Conservation (phyloP, 2,797 vertebrate species). For the Novumbra hubbsi region DNA sequence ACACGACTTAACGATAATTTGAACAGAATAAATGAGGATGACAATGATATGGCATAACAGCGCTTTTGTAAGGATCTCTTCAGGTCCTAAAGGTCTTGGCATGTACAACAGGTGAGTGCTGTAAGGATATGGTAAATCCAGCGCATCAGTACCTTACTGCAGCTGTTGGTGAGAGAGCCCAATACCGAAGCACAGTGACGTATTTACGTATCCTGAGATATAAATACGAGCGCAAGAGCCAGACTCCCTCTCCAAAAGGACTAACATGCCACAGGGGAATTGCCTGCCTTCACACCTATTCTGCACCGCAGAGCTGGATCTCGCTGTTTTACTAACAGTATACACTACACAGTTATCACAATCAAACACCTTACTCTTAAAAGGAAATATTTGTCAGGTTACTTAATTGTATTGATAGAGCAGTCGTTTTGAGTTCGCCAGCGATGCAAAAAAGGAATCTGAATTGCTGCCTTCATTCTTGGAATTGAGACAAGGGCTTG, state of each 20-base stretch:
- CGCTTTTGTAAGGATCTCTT: neutral
- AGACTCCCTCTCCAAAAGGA: conserved; percentile 4
- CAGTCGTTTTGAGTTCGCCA: neutral
- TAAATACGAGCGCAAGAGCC: conserved; percentile 22
- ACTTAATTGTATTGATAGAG: neutral
- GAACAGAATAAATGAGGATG: neutral
- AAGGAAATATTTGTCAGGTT: neutral
- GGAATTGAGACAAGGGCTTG: neutral
- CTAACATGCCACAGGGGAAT: neutral
- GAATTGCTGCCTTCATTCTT: conserved; percentile 20
- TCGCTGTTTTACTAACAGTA: neutral
- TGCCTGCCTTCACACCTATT: neutral
- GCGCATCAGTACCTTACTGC: neutral
- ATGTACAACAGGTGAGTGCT: conserved; percentile 4
- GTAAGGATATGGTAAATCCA: neutral
- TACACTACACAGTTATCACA: neutral
- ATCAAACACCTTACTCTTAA: neutral
- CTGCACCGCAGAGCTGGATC: neutral
- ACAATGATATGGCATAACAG: neutral
- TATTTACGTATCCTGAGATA: neutral
- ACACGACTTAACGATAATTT: neutral
- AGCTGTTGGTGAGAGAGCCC: conserved; percentile 14
- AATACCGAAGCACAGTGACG: conserved; percentile 23
- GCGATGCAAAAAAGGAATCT: conserved; percentile 23
- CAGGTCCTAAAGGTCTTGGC: neutral